phyloP scores from a whole-genome alignment of 2,888 invertebrate species.

The Eurytoma californica region DNA sequence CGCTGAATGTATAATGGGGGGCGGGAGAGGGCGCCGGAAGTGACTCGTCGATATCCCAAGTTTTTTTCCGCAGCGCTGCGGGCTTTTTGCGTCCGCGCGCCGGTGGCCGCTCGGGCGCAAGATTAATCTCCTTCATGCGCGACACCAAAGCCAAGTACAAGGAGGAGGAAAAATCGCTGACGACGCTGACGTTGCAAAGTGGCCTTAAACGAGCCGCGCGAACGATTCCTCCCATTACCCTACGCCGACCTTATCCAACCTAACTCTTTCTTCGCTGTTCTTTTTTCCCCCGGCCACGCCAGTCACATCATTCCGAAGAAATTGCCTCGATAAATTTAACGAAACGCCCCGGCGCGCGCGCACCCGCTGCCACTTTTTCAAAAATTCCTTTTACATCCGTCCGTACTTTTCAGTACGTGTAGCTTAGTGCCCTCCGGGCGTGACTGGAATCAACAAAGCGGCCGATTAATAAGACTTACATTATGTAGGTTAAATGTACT shows the following conservation, averaged over 20 bases:
- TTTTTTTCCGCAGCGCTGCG: background rate
- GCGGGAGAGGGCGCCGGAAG: constrained; percentile 4
- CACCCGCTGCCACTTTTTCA: background rate
- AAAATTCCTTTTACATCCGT: constrained; percentile 33
- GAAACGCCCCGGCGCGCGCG: background rate
- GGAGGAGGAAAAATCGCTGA: constrained; percentile 55
- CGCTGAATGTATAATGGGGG: background rate
- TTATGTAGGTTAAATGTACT: too few relatives aligned
- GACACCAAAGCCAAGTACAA: constrained; percentile 23
- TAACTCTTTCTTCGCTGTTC: background rate
- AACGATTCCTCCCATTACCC: constrained; percentile 46
- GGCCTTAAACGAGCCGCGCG: constrained; percentile 42
- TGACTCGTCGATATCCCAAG: constrained; percentile 30
- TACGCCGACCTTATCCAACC: constrained; percentile 16
- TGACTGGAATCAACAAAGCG: constrained; percentile 42
- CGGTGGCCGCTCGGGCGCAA: constrained; percentile 1
- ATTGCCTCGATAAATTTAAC: constrained; percentile 52
- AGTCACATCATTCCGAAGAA: constrained; percentile 22
- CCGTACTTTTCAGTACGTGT: constrained; percentile 23
- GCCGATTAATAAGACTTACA: too few relatives aligned
- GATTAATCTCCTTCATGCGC: constrained; percentile 50
- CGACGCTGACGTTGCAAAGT: constrained; percentile 54
- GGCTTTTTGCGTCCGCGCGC: constrained; percentile 16
- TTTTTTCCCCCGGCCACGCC: background rate
- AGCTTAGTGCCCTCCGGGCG: constrained; percentile 14